phyloP scores from a whole-genome alignment of 2,888 invertebrate species.

The Microchrysa polita region DNA sequence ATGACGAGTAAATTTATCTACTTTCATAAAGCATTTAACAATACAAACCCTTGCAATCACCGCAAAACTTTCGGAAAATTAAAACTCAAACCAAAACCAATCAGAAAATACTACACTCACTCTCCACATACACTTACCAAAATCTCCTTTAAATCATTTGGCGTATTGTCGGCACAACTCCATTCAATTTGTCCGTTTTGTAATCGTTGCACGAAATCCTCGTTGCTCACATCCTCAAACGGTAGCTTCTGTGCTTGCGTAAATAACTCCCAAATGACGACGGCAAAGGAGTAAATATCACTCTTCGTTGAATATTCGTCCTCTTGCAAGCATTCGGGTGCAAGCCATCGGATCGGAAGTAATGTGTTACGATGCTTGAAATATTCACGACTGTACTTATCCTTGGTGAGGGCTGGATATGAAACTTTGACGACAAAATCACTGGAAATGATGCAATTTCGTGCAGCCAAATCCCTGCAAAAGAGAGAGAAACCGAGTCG shows the following conservation, averaged over 20 bases:
- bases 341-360: slow-evolving; percentile 90
- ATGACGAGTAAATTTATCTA: too few relatives aligned
- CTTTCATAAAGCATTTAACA: too few relatives aligned
- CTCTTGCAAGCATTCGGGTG: slow-evolving; percentile 87
- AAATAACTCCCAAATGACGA: slow-evolving; percentile 90
- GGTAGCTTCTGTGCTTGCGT: slow-evolving; percentile 81
- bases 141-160: slow-evolving; percentile 70
- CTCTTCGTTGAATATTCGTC: slow-evolving; percentile 93
- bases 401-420: slow-evolving; percentile 79
- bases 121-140: too few relatives aligned
- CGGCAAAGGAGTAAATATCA: slow-evolving; percentile 92
- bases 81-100: not conserved
- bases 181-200: slow-evolving; percentile 69
- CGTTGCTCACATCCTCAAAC: slow-evolving; percentile 66
- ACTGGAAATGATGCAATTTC: slow-evolving; percentile 90
- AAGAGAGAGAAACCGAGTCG: not conserved
- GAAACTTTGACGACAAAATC: slow-evolving; percentile 83
- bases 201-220: slow-evolving; percentile 60
- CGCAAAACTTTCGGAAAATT: not conserved
- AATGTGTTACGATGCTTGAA: slow-evolving; percentile 84
- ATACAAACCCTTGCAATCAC: too few relatives aligned
- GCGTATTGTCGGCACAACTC: slow-evolving; percentile 73
- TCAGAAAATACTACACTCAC: not conserved
- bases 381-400: slow-evolving; percentile 91
- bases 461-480: slow-evolving; percentile 83